Conservation (phyloP, 2,888 invertebrate species). For the Lycocerus yunnanus region DNA sequence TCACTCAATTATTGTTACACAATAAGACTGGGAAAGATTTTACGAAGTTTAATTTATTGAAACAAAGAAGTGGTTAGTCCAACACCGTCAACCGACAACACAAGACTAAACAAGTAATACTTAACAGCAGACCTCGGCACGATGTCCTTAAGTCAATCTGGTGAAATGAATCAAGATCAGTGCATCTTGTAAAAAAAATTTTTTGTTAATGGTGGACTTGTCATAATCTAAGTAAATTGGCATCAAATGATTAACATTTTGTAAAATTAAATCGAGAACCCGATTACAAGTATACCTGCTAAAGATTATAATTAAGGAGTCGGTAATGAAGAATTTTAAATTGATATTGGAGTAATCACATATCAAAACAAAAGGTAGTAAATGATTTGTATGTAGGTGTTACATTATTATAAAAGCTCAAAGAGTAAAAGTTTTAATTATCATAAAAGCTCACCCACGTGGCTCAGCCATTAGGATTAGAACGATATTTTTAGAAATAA, state of each 20-base stretch:
- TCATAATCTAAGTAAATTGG: not conserved
- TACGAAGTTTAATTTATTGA: not conserved
- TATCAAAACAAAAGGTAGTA: not conserved
- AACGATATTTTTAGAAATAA: not conserved
- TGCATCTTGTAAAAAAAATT: not conserved
- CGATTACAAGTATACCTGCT: not conserved
- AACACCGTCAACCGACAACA: constrained; percentile 20
- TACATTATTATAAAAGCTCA: not conserved
- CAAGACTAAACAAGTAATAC: constrained; percentile 24
- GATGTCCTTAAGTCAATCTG: constrained; percentile 20
- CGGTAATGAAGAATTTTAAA: not conserved
- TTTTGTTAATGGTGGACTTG: not conserved
- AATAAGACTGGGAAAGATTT: not conserved
- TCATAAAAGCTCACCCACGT: not conserved
- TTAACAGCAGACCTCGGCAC: constrained; percentile 16
- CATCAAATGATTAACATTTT: not conserved
- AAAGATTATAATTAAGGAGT: not conserved
- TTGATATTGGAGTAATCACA: not conserved
- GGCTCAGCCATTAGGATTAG: not conserved
- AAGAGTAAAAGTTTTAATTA: not conserved
- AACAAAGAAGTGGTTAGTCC: constrained; percentile 1
- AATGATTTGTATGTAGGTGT: not conserved
- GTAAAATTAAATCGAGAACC: not conserved
- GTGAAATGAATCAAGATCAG: constrained; percentile 4
- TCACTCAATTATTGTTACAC: not conserved